phyloP scores from a whole-genome alignment of 2,888 invertebrate species.

The Euplexia lucipara region DNA sequence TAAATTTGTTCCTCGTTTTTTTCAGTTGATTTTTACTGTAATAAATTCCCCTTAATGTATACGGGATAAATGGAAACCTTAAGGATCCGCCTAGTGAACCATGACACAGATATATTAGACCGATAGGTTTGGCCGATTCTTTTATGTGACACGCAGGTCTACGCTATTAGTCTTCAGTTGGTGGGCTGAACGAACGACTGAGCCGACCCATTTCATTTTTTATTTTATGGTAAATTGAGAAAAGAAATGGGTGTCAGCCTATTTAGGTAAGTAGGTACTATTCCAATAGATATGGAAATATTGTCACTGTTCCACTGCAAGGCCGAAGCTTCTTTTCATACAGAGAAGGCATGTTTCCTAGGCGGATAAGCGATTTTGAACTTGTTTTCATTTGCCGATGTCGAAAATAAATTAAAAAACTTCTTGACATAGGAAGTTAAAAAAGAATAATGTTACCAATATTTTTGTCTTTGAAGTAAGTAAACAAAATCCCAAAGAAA shows the following conservation, averaged over 20 bases:
- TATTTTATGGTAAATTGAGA: conserved; percentile 31
- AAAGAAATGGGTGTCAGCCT: conserved; percentile 14
- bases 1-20: background rate
- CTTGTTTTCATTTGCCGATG: too few relatives aligned
- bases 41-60: background rate
- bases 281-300: background rate
- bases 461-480: background rate
- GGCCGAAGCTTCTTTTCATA: too few relatives aligned
- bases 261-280: background rate
- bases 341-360: too few relatives aligned
- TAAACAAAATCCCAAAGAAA: background rate
- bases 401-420: too few relatives aligned
- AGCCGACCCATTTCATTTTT: conserved; percentile 38
- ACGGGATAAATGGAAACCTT: conserved; percentile 33
- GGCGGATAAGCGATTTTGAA: too few relatives aligned
- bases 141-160: conserved; percentile 48
- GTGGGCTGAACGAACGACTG: conserved; percentile 30
- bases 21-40: background rate
- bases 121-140: conserved; percentile 52
- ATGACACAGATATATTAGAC: conserved; percentile 53
- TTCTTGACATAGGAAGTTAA: too few relatives aligned
- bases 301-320: too few relatives aligned
- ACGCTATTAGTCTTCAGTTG: conserved; percentile 52
- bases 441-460: too few relatives aligned
- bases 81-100: conserved; percentile 18